phyloP scores from a whole-genome alignment of 2,888 invertebrate species.

The Epiblema foenella region DNA sequence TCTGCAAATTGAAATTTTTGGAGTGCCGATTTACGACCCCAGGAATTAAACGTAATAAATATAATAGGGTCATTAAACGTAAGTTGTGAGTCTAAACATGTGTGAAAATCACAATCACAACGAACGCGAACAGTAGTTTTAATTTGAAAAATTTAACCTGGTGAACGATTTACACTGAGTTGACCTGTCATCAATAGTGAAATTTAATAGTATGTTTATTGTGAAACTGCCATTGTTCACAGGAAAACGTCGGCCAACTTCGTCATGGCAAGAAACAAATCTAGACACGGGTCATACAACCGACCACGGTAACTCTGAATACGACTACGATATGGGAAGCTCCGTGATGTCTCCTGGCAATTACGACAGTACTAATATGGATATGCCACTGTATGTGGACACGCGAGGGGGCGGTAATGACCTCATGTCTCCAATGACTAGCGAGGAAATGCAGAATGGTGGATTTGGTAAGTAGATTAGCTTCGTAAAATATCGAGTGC shows the following conservation, averaged over 20 bases:
- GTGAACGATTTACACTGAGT: too few relatives aligned
- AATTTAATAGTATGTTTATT: neutral
- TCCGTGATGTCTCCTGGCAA: conserved; percentile 66
- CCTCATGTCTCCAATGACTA: conserved; percentile 71
- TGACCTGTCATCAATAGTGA: neutral
- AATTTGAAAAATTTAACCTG: too few relatives aligned
- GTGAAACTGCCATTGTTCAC: conserved; percentile 30
- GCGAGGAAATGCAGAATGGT: conserved; percentile 73
- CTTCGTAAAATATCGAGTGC: conserved; percentile 22
- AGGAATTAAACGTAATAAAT: too few relatives aligned
- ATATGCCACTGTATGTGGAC: conserved; percentile 89
- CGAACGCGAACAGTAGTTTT: too few relatives aligned
- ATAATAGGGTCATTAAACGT: too few relatives aligned
- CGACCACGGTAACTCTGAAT: conserved; percentile 86
- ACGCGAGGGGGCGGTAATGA: conserved; percentile 78
- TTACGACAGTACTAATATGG: conserved; percentile 67
- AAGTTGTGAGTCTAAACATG: too few relatives aligned
- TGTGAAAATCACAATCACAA: too few relatives aligned
- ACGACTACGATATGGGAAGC: conserved; percentile 64
- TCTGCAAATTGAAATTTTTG: too few relatives aligned
- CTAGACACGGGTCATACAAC: conserved; percentile 91
- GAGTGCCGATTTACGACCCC: too few relatives aligned
- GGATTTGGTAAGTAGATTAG: conserved; percentile 65
- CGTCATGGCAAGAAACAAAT: conserved; percentile 95
- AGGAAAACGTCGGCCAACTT: conserved; percentile 84